phyloP scores from a whole-genome alignment of 2,113 vertebrate species.

The Marmota flaviventris region DNA sequence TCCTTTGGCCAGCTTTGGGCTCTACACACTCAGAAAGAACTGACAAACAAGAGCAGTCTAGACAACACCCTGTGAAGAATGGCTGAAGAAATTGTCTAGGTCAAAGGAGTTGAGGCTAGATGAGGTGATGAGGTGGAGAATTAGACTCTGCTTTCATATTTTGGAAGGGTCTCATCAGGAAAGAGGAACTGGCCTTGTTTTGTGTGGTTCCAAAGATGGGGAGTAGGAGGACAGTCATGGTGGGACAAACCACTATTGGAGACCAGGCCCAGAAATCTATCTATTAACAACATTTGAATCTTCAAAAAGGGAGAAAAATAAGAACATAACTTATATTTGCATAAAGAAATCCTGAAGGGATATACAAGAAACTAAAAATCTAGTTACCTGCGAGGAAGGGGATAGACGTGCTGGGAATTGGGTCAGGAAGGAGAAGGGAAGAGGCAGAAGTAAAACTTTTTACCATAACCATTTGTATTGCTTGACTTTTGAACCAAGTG shows the following conservation, averaged over 20 bases:
- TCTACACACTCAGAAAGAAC: not conserved
- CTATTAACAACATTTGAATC: not conserved
- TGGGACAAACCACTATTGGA: not conserved
- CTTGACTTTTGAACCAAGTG: conserved; percentile 28
- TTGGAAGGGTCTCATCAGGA: not conserved
- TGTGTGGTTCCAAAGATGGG: not conserved
- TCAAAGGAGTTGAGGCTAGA: not conserved
- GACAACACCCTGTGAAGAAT: not conserved
- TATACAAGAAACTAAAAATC: not conserved
- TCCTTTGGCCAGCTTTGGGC: not conserved
- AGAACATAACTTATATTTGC: not conserved
- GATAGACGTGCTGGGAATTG: not conserved
- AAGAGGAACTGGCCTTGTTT: not conserved
- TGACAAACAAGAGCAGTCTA: not conserved
- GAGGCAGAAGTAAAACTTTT: not conserved
- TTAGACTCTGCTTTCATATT: not conserved
- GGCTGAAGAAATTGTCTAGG: not conserved
- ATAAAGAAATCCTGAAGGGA: not conserved
- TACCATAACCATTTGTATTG: not conserved
- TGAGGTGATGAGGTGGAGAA: not conserved
- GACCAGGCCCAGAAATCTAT: not conserved
- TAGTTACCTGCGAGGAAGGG: not conserved
- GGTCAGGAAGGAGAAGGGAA: not conserved
- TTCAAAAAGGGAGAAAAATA: not conserved
- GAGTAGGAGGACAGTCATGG: not conserved